Evolutionary conservation across 1,140 invertebrate genomes (phyloP).

Genomic region (Ridgeia piscesae): DNA sequence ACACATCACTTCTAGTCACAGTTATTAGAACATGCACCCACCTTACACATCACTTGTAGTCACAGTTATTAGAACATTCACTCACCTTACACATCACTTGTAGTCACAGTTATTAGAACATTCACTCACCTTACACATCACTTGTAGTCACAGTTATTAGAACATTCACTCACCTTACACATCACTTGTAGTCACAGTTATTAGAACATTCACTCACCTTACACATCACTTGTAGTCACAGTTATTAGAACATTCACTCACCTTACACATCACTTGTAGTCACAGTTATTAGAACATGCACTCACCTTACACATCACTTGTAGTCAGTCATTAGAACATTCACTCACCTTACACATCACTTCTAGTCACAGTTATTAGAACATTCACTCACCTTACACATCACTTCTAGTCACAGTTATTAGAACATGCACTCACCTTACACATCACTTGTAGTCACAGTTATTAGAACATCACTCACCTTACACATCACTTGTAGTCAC

Average conservation of each 20-base stretch:
- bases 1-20: too few species aligned
- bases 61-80: constrained; percentile 23
- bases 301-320: too few species aligned
- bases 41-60: too few species aligned
- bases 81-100: constrained; percentile 42
- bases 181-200: constrained; percentile 29
- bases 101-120: constrained; percentile 42
- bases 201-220: constrained; percentile 35
- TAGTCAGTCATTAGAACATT: constrained; percentile 25
- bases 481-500: constrained; percentile 39
- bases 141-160: too few species aligned
- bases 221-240: constrained; percentile 37
- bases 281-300: too few species aligned
- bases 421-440: not conserved
- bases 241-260: constrained; percentile 47
- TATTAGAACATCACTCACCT: constrained; percentile 36
- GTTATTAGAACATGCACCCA: not conserved
- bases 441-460: constrained; percentile 15
- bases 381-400: constrained; percentile 43
- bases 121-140: constrained; percentile 42
- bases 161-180: not conserved
- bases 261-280: constrained; percentile 23
- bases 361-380: constrained; percentile 41
- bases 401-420: too few species aligned
- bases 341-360: constrained; percentile 41